These are phyloP conservation scores for Phalanger gymnotis DNA, from an alignment of 2,797 vertebrate genomes.

Conservation along the genomic window DNA sequence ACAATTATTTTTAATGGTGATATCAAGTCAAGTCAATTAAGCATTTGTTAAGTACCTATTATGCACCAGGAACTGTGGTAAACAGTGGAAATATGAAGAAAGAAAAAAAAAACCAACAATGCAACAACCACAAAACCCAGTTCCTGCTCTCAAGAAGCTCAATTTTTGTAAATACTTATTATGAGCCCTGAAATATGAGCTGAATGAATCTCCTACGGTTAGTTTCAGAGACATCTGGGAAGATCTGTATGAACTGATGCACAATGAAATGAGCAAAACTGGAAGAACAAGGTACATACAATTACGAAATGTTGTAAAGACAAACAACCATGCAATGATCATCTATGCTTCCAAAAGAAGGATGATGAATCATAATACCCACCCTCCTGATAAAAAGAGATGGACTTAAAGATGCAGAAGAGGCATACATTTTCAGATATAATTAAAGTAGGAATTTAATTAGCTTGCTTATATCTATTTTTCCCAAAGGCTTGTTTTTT, in stretches of 20 bases:
- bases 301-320: not conserved
- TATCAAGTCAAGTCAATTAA: not conserved
- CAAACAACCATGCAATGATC: not conserved
- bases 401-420: not conserved
- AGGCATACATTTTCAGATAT: not conserved
- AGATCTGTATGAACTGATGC: not conserved
- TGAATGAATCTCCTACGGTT: not conserved
- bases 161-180: not conserved
- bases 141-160: not conserved
- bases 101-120: not conserved
- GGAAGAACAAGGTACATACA: not conserved
- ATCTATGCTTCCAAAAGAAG: not conserved
- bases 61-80: not conserved
- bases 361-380: not conserved
- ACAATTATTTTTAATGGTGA: not conserved
- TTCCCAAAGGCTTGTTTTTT: not conserved
- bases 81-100: not conserved
- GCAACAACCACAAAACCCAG: not conserved
- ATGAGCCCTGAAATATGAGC: not conserved
- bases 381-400: not conserved
- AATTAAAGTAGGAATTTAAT: not conserved
- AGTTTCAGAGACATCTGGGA: not conserved
- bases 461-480: not conserved
- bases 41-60: not conserved
- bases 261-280: not conserved